phyloP scores from a whole-genome alignment of 2,797 vertebrate genomes.

The Spheniscus humboldti region DNA sequence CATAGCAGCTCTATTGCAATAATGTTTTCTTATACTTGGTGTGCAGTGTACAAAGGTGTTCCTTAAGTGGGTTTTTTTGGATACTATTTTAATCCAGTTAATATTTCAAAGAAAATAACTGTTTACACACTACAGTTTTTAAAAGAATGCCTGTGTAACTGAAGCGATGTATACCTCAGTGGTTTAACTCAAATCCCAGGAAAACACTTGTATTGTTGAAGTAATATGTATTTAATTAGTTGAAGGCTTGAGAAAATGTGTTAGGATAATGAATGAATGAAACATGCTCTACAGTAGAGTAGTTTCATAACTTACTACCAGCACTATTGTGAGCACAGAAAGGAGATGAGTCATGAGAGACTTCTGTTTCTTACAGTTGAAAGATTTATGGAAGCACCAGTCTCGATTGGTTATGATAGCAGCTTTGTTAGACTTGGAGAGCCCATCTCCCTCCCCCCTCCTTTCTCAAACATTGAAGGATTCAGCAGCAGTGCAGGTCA shows the following conservation, averaged over 20 bases:
- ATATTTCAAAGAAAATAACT: neutral
- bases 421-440: neutral
- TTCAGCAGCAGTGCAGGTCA: neutral
- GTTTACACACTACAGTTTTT: neutral
- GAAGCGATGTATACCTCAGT: neutral
- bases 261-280: neutral
- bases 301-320: neutral
- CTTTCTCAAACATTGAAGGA: neutral
- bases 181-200: neutral
- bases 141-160: neutral
- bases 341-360: neutral
- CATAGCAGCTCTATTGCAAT: neutral
- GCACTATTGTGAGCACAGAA: neutral
- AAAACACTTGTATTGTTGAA: neutral
- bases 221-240: neutral
- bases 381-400: neutral
- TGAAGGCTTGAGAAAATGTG: neutral
- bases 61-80: neutral
- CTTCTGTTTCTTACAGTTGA: neutral
- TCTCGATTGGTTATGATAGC: neutral
- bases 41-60: neutral
- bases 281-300: neutral
- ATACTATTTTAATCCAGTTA: neutral
- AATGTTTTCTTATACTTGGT: neutral
- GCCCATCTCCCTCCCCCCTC: neutral